Conservation (phyloP, 2,113 vertebrate genomes). For the Pachycephala philippinensis region DNA sequence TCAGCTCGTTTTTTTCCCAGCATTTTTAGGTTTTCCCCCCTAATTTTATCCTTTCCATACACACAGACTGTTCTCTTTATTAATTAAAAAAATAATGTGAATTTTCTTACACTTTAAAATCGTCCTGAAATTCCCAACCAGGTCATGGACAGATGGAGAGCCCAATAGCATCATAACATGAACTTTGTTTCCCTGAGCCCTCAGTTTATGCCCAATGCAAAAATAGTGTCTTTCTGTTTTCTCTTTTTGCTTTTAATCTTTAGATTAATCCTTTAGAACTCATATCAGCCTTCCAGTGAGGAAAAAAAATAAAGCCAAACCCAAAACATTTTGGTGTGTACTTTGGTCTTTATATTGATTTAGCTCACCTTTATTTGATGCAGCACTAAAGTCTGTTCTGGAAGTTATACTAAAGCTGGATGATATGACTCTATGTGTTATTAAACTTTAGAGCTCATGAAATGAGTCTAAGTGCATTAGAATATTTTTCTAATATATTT, state of each 20-base stretch:
- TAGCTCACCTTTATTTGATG: background rate
- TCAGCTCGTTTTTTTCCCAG: background rate
- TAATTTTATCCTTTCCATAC: background rate
- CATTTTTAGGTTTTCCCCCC: background rate
- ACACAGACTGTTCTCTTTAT: background rate
- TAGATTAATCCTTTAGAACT: background rate
- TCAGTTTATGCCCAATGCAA: background rate
- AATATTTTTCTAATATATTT: background rate
- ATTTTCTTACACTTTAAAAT: background rate
- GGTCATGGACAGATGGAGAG: background rate
- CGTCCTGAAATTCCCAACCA: background rate
- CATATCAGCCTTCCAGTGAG: background rate
- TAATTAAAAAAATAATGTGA: background rate
- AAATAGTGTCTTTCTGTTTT: background rate
- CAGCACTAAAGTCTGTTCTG: background rate
- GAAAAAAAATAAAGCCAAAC: background rate
- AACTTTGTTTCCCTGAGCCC: background rate
- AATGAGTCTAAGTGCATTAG: background rate
- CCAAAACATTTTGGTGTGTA: background rate
- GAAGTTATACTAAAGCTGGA: background rate
- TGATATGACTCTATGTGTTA: background rate
- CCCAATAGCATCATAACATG: background rate
- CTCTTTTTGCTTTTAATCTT: background rate
- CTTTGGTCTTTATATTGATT: background rate
- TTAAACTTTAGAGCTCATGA: background rate